Conservation (phyloP, 1,140 invertebrate species). For the Hermetia illucens region DNA sequence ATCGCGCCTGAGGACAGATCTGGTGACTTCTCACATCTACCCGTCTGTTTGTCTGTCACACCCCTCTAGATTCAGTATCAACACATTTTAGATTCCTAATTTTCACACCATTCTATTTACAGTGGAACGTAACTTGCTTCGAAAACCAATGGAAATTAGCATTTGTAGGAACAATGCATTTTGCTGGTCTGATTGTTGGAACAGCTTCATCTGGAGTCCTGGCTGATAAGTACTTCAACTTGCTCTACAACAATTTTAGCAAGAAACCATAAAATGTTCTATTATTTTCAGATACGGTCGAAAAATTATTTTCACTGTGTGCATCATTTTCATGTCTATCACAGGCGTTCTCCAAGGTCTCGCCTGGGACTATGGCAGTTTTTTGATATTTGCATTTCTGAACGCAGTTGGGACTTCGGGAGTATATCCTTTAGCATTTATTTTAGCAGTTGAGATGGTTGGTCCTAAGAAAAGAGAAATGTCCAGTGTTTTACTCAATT, state of each 20-base stretch:
- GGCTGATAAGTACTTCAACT: constrained; percentile 37
- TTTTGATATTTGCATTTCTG: constrained; percentile 38
- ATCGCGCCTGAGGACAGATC: too few species aligned
- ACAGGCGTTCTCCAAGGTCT: constrained; percentile 38
- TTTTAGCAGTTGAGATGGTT: constrained; percentile 51
- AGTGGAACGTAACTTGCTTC: constrained; percentile 41
- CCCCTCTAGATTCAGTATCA: too few species aligned
- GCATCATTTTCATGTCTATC: constrained; percentile 38
- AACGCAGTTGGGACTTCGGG: constrained; percentile 43
- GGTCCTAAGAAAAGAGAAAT: constrained; percentile 44
- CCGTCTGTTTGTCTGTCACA: too few species aligned
- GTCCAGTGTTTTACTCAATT: constrained; percentile 44
- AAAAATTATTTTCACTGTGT: constrained; percentile 39
- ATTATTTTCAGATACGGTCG: constrained; percentile 38
- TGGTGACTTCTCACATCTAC: too few species aligned
- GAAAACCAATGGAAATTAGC: constrained; percentile 47
- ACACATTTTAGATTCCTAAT: too few species aligned
- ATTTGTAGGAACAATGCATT: constrained; percentile 44
- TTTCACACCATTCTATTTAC: too few species aligned
- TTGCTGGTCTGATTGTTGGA: constrained; percentile 42
- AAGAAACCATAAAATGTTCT: neutral
- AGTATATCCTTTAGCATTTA: constrained; percentile 45
- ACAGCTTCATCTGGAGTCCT: constrained; percentile 39
- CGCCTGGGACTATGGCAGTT: constrained; percentile 37
- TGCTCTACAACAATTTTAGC: too few species aligned